Evolutionary conservation across 1,140 invertebrate species (phyloP), one percentile per base, ranked within the genome.

Genomic region (Diorhabda carinulata): DNA sequence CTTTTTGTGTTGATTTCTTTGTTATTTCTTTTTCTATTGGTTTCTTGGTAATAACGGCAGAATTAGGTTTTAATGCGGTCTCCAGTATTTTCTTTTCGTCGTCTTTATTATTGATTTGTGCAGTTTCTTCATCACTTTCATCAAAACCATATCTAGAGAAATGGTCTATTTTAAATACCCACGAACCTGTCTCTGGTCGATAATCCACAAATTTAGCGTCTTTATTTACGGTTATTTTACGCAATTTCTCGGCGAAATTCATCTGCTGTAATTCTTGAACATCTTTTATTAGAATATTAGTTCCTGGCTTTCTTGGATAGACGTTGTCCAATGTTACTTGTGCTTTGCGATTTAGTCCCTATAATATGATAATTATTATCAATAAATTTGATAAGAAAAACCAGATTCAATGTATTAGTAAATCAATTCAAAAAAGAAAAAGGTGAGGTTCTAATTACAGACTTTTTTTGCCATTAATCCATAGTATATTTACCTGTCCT

Each of bases 111-210:
- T 64, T 47, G 73, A 65, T 2, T 41, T 72, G 69, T 52, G 72
- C 68, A 43, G 91, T 90, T 56, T 95, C 94, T 70, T 96, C 93
- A 78, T 97, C 94, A 0, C 91, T 93, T 76, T 97, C 96, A 67
- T 91, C 90, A 5, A 98, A 82, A 3, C 94, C 95, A 82, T 99
- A 98, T 79, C 98, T 98, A 1, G 96, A 98, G 81, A 98, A 99
- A 83, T 98, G 97, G 70, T 96, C 91, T 43, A 97, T 95, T 79
- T 72, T 59, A 74, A 93, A 95, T 44, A 92, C 95, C 97, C 97
- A 99, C 25, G 95, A 96, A 5, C 98, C 98, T 56, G 94, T 98
- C 79, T 95, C 91, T 0, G 96, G 92, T 2, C 94, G 85, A 81
- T 99, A 99, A 77, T 99, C 97, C 9, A 98, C 88, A 79, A 99